Conservation (phyloP, 2,797 vertebrate genomes). For the Emys orbicularis region DNA sequence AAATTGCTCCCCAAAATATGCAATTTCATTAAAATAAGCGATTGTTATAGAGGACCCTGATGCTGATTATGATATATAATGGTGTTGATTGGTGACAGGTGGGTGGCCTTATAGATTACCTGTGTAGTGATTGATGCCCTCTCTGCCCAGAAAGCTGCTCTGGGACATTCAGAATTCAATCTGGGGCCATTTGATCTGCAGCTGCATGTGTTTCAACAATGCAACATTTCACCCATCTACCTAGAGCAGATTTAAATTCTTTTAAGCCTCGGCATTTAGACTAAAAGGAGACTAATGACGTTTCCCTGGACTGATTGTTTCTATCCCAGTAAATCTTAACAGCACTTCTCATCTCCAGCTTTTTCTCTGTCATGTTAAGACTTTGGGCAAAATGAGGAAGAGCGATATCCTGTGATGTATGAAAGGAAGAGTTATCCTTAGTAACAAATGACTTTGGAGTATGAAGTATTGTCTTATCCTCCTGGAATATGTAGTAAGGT, state of each 20-base stretch:
- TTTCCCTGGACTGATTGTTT: constrained; percentile 57
- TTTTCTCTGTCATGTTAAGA: constrained; percentile 64
- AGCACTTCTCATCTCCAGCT: constrained; percentile 33
- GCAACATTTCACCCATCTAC: constrained; percentile 67
- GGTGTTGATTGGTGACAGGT: constrained; percentile 78
- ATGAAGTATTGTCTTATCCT: constrained; percentile 37
- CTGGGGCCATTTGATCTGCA: constrained; percentile 75
- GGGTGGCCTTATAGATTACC: constrained; percentile 76
- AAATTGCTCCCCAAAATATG: not conserved
- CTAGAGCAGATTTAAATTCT: constrained; percentile 48
- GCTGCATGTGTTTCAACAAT: constrained; percentile 65
- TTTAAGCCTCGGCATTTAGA: constrained; percentile 53
- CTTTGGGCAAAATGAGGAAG: not conserved
- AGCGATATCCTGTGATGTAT: not conserved
- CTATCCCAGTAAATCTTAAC: constrained; percentile 41
- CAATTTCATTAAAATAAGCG: constrained; percentile 33
- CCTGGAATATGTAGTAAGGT: not conserved
- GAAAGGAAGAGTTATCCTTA: constrained; percentile 19
- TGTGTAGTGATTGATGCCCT: constrained; percentile 74
- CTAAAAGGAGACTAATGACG: constrained; percentile 46
- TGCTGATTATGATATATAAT: constrained; percentile 75
- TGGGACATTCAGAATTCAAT: constrained; percentile 75
- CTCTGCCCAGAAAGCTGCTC: constrained; percentile 73
- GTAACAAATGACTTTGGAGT: constrained; percentile 47
- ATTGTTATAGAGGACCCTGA: constrained; percentile 48